Conservation (phyloP, 2,888 invertebrate genomes). For the Drosophila fulvimacula region DNA sequence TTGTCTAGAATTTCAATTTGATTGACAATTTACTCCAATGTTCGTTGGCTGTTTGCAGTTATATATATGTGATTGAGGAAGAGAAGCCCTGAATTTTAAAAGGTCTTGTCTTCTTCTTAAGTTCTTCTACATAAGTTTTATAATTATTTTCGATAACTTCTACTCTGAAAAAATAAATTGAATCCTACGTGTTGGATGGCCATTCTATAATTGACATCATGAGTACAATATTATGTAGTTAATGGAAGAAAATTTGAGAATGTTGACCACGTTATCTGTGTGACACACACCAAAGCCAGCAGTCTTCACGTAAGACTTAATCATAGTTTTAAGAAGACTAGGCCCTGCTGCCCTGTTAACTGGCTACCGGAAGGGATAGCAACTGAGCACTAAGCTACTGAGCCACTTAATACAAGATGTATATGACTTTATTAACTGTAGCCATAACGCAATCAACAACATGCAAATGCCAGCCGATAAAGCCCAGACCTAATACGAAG, state of each 20-base stretch:
- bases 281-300: conserved; percentile 22
- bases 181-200: no score
- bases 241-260: not conserved
- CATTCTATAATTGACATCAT: not conserved
- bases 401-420: conserved; percentile 74
- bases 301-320: conserved; percentile 26
- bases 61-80: not conserved
- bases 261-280: conserved; percentile 17
- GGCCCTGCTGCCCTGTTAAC: conserved; percentile 7
- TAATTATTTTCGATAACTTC: not conserved
- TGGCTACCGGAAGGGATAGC: conserved; percentile 16
- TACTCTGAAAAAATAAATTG: not conserved
- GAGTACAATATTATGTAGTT: not conserved
- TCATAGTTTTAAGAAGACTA: not conserved
- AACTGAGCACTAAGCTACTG: conserved; percentile 62
- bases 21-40: conserved; percentile 74
- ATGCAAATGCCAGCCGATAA: conserved; percentile 56
- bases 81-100: conserved; percentile 14
- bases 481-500: conserved; percentile 33
- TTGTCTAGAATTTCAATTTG: conserved; percentile 85
- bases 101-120: not conserved
- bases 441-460: conserved; percentile 73
- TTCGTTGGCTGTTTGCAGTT: conserved; percentile 12
- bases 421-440: conserved; percentile 77
- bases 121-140: not conserved